Base-by-base conservation (phyloP, 2,797 vertebrate genomes). In the Pseudomugil gertrudae region DNA sequence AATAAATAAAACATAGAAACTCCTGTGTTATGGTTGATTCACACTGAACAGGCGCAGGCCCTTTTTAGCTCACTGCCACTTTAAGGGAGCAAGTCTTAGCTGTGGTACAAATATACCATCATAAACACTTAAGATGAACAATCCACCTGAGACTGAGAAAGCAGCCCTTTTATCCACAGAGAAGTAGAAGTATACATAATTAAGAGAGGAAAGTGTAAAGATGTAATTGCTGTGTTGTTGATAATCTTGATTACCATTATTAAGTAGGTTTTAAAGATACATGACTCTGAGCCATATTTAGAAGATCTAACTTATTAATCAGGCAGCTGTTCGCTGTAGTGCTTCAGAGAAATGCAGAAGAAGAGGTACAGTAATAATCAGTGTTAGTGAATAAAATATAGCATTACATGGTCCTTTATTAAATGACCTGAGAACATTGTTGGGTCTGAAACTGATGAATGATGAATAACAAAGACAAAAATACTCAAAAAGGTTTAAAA, bases 241-340 rank as follows among this genome's bases (percentile, higher is more conserved):
- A 93, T 95, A 91, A 93, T 94, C 88, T 85, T 92, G 88, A 93
- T 92, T 90, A 91, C 79, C 86, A 85, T 90, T 90, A 90, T 93
- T 93, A 94, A 93, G 87, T 88, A 78, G 79, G 84, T 92, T 91
- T 92, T 90, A 91, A 92, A 93, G 89, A 92, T 92, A 93, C 92
- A 94, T 94, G 92, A 93, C 92, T 93, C 81, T 91, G 86, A 94
- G 93, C 92, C 88, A 94, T 89, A 93, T 93, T 94, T 93, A 94
- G 88, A 84, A 87, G 78, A 84, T 76, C 87, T 93, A 76, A 93
- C 90, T 93, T 94, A 94, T 93, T 94, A 89, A 95, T 94, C 90
- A 91, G 87, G 90, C 91, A 92, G 93, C 90, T 94, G 92, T 93
- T 94, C 91, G 90, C 87, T 78, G 85, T 73, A 87, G 87, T 86